Percentiles rank a stretch among this genome's conserved stretches.
phyloP scores from a whole-genome alignment of 1,140 invertebrate species.

The Hycleus phaleratus region DNA sequence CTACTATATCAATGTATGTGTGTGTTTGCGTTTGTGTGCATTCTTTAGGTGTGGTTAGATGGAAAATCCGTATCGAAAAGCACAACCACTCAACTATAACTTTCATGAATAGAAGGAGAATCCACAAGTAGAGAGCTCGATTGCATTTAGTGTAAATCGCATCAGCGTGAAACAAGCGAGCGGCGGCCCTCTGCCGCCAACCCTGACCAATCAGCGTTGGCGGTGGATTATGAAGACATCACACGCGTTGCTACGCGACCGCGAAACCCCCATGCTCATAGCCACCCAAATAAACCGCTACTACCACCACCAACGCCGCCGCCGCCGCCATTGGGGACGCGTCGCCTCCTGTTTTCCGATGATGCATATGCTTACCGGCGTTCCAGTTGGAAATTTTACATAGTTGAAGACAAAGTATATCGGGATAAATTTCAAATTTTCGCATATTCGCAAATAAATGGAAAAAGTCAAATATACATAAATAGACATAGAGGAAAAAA shows the following conservation, averaged over 20 bases:
- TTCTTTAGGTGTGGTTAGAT: no score
- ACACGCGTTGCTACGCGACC: slow-evolving; percentile 39
- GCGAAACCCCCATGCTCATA: slow-evolving; percentile 27
- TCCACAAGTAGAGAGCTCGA: slow-evolving; percentile 21
- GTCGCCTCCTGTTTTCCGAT: background rate
- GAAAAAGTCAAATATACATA: background rate
- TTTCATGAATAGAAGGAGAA: slow-evolving; percentile 12
- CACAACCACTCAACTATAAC: slow-evolving; percentile 8
- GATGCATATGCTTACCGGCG: slow-evolving; percentile 10
- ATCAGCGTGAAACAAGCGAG: slow-evolving; percentile 32
- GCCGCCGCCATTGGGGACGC: background rate
- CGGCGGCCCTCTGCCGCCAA: slow-evolving; percentile 23
- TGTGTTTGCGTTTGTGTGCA: no score
- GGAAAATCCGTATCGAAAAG: slow-evolving; percentile 7
- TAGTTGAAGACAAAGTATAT: background rate
- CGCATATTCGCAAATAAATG: background rate
- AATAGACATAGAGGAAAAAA: background rate
- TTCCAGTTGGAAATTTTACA: no score
- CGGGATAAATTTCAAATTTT: background rate
- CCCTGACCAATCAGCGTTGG: slow-evolving; percentile 38
- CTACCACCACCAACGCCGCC: slow-evolving; percentile 10
- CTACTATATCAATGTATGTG: no score
- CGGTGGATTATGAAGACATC: slow-evolving; percentile 39
- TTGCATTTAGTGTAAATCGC: slow-evolving; percentile 27
- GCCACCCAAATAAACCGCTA: slow-evolving; percentile 29